Conservation (phyloP, 2,888 invertebrate genomes). For the Pseudococcus longispinus region DNA sequence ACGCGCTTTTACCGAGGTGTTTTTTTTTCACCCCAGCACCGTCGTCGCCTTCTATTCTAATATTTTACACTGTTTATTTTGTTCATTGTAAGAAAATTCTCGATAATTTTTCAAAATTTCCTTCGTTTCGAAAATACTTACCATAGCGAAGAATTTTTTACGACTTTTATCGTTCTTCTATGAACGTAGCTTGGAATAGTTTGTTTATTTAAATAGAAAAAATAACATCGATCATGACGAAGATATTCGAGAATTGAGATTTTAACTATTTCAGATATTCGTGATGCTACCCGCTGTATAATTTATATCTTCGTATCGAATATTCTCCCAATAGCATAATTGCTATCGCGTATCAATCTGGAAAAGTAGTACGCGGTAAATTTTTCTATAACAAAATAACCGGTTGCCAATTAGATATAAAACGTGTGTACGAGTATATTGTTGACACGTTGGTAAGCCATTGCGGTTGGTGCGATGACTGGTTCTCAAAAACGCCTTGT, state of each 20-base stretch:
- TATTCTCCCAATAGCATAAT: not conserved
- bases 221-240: not conserved
- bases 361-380: not conserved
- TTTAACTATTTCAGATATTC: not conserved
- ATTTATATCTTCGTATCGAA: not conserved
- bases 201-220: not conserved
- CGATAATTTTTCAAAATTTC: not conserved
- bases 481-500: not conserved
- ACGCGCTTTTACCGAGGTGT: not conserved
- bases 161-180: no score
- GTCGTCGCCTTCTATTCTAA: not conserved
- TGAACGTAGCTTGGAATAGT: not conserved
- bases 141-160: not conserved
- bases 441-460: not conserved
- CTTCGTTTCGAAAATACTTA: not conserved
- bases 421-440: not conserved
- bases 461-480: not conserved
- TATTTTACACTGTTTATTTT: not conserved
- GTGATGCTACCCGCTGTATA: not conserved
- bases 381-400: not conserved
- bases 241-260: not conserved
- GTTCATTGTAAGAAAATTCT: slow-evolving; percentile 2
- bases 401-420: slow-evolving; percentile 18
- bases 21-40: not conserved
- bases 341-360: slow-evolving; percentile 7